Base-by-base conservation (phyloP, 2,797 vertebrate genomes). In the Euphonia xanthogaster region DNA sequence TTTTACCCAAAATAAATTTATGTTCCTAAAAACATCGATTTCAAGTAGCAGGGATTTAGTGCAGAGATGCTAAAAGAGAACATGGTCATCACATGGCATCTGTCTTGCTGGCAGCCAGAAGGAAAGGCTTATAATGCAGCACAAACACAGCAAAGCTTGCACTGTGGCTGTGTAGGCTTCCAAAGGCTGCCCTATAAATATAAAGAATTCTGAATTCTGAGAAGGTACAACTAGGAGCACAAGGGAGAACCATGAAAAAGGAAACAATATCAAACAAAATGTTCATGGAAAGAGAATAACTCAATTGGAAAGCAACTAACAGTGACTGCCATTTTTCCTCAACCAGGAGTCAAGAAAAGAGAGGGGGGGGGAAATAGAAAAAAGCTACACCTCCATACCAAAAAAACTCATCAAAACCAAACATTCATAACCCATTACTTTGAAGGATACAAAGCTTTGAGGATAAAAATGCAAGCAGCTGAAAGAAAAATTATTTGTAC, bases 281-380 rank as follows among this genome's bases (percentile, higher is more conserved):
- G 23, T 53, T 66, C 13, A 39, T 51, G 19, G 47, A 54, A 66
- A 79, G 37, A 55, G 18, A 77, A 10, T 40, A 70, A 40, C 9
- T 61, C 12, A 3, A 20, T 37, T 70, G 83, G 33, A 53, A 45
- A 81, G 12, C 28, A 77, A 40, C 12, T 19, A 80, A 54, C 3
- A 44, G 7, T 18, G 12, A 84, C 12, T 33, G 13, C 10, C 24
- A 44, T 58, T 70, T 81, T 76, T 23, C 68, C 42, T 62, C 28
- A 76, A 28, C 2, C 13, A 58, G 20, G 12, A 76, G 12, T 42
- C 60, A 73, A 57, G 44, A 71, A 60, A 75, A 63, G 11, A 47
- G 13, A 1, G 4, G 1, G 5, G 3, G 37, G n/a, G 0, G 20
- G 23, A 11, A 88, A 57, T 4, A 42, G 4, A 37, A 77, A 62